Conservation (phyloP, 2,888 invertebrate genomes). For the Patella ulyssiponensis region DNA sequence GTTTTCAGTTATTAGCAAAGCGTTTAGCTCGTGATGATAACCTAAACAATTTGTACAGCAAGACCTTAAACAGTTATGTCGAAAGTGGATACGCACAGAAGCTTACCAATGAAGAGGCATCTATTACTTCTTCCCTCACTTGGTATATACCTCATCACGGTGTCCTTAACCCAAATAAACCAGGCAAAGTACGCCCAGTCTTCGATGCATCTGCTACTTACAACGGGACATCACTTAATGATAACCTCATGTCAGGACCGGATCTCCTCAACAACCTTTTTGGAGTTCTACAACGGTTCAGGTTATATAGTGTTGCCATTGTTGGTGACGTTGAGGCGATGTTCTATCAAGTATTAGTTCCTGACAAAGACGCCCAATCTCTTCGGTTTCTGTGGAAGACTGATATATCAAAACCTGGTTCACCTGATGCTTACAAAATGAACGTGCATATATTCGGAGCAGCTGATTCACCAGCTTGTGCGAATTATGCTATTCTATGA, state of each 20-base stretch:
- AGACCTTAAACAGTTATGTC: constrained; percentile 11
- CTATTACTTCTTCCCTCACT: background rate
- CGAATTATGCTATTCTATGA: constrained; percentile 13
- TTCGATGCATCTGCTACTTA: constrained; percentile 25
- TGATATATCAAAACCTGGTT: background rate
- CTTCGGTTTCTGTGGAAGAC: constrained; percentile 8
- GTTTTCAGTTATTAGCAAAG: background rate
- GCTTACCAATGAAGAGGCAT: background rate
- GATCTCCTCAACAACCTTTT: background rate
- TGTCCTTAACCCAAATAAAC: constrained; percentile 16
- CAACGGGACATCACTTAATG: constrained; percentile 27
- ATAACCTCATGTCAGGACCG: constrained; percentile 5
- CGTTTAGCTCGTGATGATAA: background rate
- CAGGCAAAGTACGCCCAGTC: constrained; percentile 19
- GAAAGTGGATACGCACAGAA: constrained; percentile 18
- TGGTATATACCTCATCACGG: constrained; percentile 17
- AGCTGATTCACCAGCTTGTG: constrained; percentile 1
- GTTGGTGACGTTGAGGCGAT: constrained; percentile 6
- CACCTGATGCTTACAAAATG: background rate
- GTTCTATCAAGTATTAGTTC: constrained; percentile 7
- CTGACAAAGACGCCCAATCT: background rate
- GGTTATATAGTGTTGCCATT: background rate
- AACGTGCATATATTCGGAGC: constrained; percentile 14
- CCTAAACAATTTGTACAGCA: background rate
- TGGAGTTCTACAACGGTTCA: background rate